Percentiles rank a stretch among this genome's conserved stretches.
Evolutionary conservation across 1,140 invertebrate genomes (phyloP).

Genomic region (Theocolax elegans): DNA sequence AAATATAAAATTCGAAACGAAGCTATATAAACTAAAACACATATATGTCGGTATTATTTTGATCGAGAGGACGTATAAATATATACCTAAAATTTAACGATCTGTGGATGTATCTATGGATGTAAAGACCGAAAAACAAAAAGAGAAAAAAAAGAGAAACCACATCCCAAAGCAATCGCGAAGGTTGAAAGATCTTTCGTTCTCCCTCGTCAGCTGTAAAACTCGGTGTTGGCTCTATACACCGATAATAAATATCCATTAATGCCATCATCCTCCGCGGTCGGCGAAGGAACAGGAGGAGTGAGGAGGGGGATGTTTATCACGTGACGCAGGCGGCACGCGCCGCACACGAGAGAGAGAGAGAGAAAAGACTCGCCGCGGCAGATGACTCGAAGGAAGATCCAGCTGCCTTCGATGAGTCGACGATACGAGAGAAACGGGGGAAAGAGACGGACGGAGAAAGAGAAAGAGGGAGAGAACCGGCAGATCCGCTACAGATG

Average conservation of each 20-base stretch:
- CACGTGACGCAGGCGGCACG: slow-evolving; percentile 34
- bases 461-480: background rate
- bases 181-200: background rate
- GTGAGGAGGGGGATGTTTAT: slow-evolving; percentile 41
- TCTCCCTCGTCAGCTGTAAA: slow-evolving; percentile 37
- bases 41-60: too few relatives aligned
- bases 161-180: too few relatives aligned
- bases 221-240: background rate
- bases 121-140: too few relatives aligned
- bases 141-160: too few relatives aligned
- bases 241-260: slow-evolving; percentile 44
- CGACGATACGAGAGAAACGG: slow-evolving; percentile 23
- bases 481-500: slow-evolving; percentile 32
- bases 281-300: background rate
- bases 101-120: too few relatives aligned
- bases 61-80: too few relatives aligned
- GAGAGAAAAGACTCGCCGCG: background rate
- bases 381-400: slow-evolving; percentile 42
- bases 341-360: background rate
- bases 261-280: background rate
- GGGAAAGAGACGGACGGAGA: background rate
- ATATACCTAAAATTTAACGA: too few relatives aligned
- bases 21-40: too few relatives aligned
- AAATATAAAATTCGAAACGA: too few relatives aligned
- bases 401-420: slow-evolving; percentile 43